Conservation (phyloP, 2,888 invertebrate genomes). For the Ptychoptera contaminata region DNA sequence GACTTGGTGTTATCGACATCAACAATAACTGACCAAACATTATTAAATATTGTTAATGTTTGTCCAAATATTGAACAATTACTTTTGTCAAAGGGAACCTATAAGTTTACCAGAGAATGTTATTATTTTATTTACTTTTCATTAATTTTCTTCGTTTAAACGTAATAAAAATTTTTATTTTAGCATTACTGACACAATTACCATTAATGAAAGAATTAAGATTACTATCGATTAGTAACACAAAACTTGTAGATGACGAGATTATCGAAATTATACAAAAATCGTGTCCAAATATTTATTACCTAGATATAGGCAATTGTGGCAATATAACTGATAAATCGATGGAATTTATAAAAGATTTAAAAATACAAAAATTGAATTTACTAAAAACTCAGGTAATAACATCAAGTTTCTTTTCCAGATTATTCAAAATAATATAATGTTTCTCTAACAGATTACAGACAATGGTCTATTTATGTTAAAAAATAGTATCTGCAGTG, state of each 20-base stretch:
- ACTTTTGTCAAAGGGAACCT: constrained; percentile 3
- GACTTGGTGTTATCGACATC: constrained; percentile 6
- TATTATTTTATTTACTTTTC: constrained; percentile 3
- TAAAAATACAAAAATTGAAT: constrained; percentile 21
- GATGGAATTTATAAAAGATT: constrained; percentile 16
- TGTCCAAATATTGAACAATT: constrained; percentile 5
- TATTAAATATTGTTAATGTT: background rate
- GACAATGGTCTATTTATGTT: constrained; percentile 9
- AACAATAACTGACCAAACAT: constrained; percentile 6
- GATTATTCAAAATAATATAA: too few relatives aligned
- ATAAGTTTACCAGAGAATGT: constrained; percentile 5
- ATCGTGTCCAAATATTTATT: constrained; percentile 19
- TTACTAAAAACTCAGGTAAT: constrained; percentile 24
- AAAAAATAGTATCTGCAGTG: constrained; percentile 7
- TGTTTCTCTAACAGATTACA: constrained; percentile 10
- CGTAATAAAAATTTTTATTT: too few relatives aligned
- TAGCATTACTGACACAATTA: constrained; percentile 21
- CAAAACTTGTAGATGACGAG: constrained; percentile 25
- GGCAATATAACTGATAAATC: constrained; percentile 21
- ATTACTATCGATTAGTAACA: constrained; percentile 18
- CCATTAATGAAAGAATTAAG: constrained; percentile 16
- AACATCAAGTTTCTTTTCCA: too few relatives aligned
- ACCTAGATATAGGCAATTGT: constrained; percentile 22
- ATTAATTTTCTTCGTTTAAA: constrained; percentile 9
- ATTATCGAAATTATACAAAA: constrained; percentile 24